phyloP scores from a whole-genome alignment of 2,888 invertebrate species.

The Seira sanloemensis region DNA sequence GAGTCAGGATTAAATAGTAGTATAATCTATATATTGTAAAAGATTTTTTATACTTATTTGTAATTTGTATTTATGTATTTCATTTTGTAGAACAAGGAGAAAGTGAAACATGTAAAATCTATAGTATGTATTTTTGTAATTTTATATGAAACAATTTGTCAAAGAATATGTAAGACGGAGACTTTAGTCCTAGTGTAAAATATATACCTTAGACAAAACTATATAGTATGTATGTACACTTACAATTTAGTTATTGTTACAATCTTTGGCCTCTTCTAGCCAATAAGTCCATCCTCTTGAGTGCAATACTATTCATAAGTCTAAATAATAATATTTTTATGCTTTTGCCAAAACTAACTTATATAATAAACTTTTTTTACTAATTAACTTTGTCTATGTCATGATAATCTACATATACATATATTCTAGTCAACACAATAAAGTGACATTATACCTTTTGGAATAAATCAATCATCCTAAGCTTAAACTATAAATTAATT shows the following conservation, averaged over 20 bases:
- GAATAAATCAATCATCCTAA: too few relatives aligned
- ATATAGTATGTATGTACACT: slow-evolving; percentile 47
- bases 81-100: not conserved
- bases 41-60: not conserved
- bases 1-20: slow-evolving; percentile 1
- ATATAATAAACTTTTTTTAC: too few relatives aligned
- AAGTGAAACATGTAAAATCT: slow-evolving; percentile 8
- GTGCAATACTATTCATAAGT: not conserved
- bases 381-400: too few relatives aligned
- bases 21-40: not conserved
- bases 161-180: not conserved
- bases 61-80: not conserved
- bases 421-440: too few relatives aligned
- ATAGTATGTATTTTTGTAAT: not conserved
- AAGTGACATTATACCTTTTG: too few relatives aligned
- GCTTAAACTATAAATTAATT: too few relatives aligned
- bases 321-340: too few relatives aligned
- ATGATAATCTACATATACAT: too few relatives aligned
- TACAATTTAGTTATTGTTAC: slow-evolving; percentile 67
- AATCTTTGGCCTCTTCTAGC: slow-evolving; percentile 73
- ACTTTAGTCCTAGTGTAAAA: slow-evolving; percentile 15
- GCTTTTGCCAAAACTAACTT: too few relatives aligned
- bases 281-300: slow-evolving; percentile 42
- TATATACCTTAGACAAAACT: slow-evolving; percentile 14
- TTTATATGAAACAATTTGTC: not conserved